Evolutionary conservation across 2,888 invertebrate species (phyloP).

Genomic region (Rhabditoides inermis): DNA sequence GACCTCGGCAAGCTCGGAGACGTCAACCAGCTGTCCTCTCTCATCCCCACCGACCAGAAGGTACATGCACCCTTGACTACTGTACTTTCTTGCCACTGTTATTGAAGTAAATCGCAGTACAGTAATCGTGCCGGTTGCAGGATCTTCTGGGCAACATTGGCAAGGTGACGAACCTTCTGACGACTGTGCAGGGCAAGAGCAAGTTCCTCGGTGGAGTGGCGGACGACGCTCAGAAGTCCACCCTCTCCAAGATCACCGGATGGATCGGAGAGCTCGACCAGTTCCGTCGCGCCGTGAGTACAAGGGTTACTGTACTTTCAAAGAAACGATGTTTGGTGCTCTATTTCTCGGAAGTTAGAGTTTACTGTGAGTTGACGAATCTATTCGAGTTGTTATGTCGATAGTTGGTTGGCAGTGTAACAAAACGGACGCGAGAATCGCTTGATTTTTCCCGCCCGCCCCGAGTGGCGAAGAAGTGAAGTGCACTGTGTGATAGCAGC

Average conservation of each 20-base stretch:
- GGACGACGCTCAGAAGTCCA: slow-evolving; percentile 31
- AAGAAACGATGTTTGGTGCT: slow-evolving; percentile 2
- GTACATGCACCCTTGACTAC: too few species aligned
- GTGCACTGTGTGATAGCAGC: too few species aligned
- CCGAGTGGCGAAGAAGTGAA: not conserved
- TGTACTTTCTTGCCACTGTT: too few species aligned
- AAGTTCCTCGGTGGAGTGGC: slow-evolving; percentile 27
- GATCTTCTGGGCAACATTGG: slow-evolving; percentile 30
- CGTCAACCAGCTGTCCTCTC: too few species aligned
- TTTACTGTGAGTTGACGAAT: slow-evolving; percentile 1
- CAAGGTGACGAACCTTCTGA: slow-evolving; percentile 31
- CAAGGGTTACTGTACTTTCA: not conserved
- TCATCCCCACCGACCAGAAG: too few species aligned
- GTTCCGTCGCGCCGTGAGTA: slow-evolving; percentile 27
- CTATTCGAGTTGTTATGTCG: not conserved
- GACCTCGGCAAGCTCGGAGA: too few species aligned
- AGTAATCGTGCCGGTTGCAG: slow-evolving; percentile 8
- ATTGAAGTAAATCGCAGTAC: not conserved
- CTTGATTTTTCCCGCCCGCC: too few species aligned
- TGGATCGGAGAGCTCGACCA: slow-evolving; percentile 20
- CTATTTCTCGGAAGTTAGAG: not conserved
- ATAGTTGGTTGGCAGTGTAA: not conserved
- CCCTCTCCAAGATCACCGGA: slow-evolving; percentile 27
- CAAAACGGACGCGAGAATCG: not conserved
- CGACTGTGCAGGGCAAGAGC: slow-evolving; percentile 31